A percentile compares a stretch with the other conserved stretches of the same genome.
phyloP scores from a whole-genome alignment of 2,113 vertebrate species.

The Rhineura floridana region DNA sequence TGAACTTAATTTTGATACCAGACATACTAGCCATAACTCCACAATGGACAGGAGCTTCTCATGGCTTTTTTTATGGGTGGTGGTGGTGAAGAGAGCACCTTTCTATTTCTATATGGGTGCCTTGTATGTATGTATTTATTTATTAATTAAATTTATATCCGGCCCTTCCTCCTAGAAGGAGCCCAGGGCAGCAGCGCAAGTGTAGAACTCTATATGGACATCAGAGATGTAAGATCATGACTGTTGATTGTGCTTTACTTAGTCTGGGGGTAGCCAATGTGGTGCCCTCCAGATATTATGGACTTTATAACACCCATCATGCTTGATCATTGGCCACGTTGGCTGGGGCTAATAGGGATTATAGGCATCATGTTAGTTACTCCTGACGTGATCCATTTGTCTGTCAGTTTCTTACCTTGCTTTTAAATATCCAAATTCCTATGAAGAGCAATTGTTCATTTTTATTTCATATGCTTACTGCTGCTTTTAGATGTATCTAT shows the following conservation, averaged over 20 bases:
- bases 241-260: accelerated
- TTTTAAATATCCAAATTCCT: not conserved
- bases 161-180: too few relatives aligned
- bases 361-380: too few relatives aligned
- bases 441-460: not conserved
- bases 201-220: too few relatives aligned
- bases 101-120: not conserved
- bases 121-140: too few relatives aligned
- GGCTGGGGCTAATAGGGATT: too few relatives aligned
- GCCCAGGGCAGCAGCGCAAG: too few relatives aligned
- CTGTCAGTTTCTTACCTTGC: not conserved
- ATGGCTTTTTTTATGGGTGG: not conserved
- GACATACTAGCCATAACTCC: not conserved
- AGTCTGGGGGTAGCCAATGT: too few relatives aligned
- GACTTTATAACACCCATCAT: too few relatives aligned
- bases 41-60: not conserved
- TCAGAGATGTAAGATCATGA: not conserved
- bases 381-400: not conserved
- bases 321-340: too few relatives aligned
- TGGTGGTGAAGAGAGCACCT: not conserved
- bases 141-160: too few relatives aligned
- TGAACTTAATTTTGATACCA: not conserved
- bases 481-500: slow-evolving; percentile 14
- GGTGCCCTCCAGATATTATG: too few relatives aligned
- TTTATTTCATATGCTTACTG: slow-evolving; percentile 3